These are phyloP conservation scores for Corythornis vintsioides DNA, from an alignment of 2,113 vertebrate species.

Conservation along the genomic window DNA sequence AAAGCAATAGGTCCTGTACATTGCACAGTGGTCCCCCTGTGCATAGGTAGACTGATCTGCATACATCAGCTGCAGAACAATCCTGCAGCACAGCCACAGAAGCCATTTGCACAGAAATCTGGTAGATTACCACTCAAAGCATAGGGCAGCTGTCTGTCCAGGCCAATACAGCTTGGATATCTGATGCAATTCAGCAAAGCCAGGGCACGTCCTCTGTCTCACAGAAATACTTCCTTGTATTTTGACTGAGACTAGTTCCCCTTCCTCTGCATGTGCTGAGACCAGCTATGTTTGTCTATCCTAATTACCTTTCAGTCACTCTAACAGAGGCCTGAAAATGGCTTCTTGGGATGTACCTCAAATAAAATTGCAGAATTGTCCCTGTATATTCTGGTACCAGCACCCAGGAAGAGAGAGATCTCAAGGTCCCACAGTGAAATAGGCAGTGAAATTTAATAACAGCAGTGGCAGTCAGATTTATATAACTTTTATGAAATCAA, in stretches of 20 bases:
- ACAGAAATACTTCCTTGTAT: background rate
- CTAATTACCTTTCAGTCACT: background rate
- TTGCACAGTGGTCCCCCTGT: background rate
- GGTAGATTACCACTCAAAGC: background rate
- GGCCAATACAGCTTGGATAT: background rate
- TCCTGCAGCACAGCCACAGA: background rate
- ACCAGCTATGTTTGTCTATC: background rate
- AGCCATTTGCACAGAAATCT: background rate
- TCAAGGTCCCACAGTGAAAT: background rate
- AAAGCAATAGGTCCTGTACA: background rate
- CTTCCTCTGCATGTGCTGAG: background rate
- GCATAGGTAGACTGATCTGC: fast-evolving
- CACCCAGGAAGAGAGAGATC: background rate
- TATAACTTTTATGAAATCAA: conserved; percentile 54
- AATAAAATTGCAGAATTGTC: background rate
- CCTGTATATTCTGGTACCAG: background rate
- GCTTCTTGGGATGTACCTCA: background rate
- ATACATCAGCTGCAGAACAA: background rate
- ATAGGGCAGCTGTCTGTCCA: background rate
- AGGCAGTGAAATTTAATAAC: conserved; percentile 24
- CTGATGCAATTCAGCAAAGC: background rate
- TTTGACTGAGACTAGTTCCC: background rate
- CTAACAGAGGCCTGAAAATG: background rate
- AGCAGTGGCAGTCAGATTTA: conserved; percentile 44
- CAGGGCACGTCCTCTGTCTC: background rate